Percentiles rank a stretch among this genome's conserved stretches.
Conservation (phyloP, 2,797 vertebrate species). For the Sarcophilus harrisii region DNA sequence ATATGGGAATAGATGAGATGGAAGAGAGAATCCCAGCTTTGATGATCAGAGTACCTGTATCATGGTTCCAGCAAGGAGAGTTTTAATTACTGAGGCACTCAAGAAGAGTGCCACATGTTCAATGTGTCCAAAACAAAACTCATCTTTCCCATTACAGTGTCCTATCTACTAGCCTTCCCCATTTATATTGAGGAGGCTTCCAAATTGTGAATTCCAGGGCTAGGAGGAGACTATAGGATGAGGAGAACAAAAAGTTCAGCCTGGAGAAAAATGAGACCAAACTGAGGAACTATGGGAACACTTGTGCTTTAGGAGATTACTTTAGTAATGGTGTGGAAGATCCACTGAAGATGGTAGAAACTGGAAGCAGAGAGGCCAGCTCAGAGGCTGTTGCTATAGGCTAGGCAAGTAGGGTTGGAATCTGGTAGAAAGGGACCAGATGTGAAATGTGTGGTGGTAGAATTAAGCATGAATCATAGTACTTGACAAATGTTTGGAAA, state of each 20-base stretch:
- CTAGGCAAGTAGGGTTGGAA: too few relatives aligned
- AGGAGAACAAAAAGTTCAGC: not conserved
- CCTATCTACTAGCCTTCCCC: not conserved
- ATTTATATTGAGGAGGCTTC: not conserved
- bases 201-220: not conserved
- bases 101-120: constrained; percentile 5
- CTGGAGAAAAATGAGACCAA: not conserved
- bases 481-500: not conserved
- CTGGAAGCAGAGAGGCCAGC: not conserved
- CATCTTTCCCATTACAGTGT: too few relatives aligned
- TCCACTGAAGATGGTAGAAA: not conserved
- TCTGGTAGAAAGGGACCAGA: not conserved
- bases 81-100: not conserved
- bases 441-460: not conserved
- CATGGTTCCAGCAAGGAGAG: not conserved
- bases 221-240: not conserved
- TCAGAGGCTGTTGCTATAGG: not conserved
- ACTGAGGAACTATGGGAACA: not conserved
- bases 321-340: not conserved
- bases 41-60: constrained; percentile 1
- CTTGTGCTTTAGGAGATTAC: not conserved
- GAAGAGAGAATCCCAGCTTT: constrained; percentile 33
- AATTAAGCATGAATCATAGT: not conserved
- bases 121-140: not conserved
- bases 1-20: constrained; percentile 9